Conservation (phyloP, 2,888 invertebrate genomes). For the Ophioninae sp. region DNA sequence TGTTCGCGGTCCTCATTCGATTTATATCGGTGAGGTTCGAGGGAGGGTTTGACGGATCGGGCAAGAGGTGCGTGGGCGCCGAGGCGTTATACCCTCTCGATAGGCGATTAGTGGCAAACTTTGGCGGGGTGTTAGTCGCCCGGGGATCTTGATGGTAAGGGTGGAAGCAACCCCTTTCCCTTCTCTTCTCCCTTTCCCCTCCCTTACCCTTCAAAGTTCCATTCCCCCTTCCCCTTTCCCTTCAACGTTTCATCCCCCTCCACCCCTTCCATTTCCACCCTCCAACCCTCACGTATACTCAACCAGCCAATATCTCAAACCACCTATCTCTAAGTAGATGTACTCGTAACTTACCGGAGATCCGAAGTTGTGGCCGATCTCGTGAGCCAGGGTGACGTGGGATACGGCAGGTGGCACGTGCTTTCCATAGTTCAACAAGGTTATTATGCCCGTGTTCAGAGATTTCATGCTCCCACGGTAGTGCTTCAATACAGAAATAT, state of each 20-base stretch:
- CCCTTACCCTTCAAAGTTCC: not conserved
- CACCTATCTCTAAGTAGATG: conserved; percentile 59
- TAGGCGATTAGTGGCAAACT: conserved; percentile 63
- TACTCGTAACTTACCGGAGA: conserved; percentile 88
- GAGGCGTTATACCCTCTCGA: conserved; percentile 61
- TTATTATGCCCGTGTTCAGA: conserved; percentile 98
- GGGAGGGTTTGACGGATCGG: conserved; percentile 10
- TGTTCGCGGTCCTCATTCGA: conserved; percentile 22
- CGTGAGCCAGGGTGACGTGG: conserved; percentile 97
- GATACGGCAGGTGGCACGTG: conserved; percentile 98
- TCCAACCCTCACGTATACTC: conserved; percentile 38
- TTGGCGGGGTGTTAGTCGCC: conserved; percentile 59
- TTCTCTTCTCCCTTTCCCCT: conserved; percentile 3
- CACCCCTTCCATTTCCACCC: not conserved
- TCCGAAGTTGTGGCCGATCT: conserved; percentile 99
- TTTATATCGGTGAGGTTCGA: conserved; percentile 1
- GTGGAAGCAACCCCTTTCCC: conserved; percentile 2
- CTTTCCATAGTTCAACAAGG: conserved; percentile 98
- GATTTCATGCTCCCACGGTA: conserved; percentile 95
- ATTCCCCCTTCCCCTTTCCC: not conserved
- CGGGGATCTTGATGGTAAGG: conserved; percentile 47
- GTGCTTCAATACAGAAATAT: conserved; percentile 84
- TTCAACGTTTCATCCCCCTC: not conserved
- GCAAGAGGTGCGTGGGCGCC: conserved; percentile 13
- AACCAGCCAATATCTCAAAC: conserved; percentile 45